Conservation (phyloP, 1,140 invertebrate genomes). For the Dreissena rostriformis region DNA sequence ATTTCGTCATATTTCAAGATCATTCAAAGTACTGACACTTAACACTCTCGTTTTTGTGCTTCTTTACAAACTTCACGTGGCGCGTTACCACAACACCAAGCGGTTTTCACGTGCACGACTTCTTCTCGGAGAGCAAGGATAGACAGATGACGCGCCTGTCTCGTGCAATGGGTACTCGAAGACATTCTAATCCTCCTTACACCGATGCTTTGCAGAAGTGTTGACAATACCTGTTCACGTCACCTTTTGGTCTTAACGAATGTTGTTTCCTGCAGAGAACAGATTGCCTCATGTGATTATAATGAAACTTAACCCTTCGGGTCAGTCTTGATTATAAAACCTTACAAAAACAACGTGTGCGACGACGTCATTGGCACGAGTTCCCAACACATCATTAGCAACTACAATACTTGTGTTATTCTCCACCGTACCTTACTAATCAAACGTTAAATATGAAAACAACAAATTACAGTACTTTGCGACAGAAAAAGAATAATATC, state of each 20-base stretch:
- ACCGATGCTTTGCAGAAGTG: no score
- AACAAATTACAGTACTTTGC: background rate
- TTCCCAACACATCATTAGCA: background rate
- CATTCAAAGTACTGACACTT: constrained; percentile 23
- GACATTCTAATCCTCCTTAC: no score
- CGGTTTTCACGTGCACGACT: background rate
- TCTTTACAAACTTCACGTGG: constrained; percentile 16
- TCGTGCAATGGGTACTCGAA: no score
- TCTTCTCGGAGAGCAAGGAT: no score
- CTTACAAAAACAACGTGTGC: no score
- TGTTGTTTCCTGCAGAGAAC: no score
- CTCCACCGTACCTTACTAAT: background rate
- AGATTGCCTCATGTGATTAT: background rate
- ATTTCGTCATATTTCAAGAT: constrained; percentile 19
- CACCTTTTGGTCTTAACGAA: no score
- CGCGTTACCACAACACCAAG: background rate
- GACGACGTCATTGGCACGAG: no score
- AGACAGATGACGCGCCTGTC: no score
- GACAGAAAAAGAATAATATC: background rate
- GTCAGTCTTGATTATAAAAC: constrained; percentile 5
- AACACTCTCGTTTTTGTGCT: background rate
- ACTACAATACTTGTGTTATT: background rate
- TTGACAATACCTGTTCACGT: no score
- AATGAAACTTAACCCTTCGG: background rate
- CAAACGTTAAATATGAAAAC: background rate